Conservation (phyloP, 2,888 invertebrate species). For the Troglohyphantes excavatus region DNA sequence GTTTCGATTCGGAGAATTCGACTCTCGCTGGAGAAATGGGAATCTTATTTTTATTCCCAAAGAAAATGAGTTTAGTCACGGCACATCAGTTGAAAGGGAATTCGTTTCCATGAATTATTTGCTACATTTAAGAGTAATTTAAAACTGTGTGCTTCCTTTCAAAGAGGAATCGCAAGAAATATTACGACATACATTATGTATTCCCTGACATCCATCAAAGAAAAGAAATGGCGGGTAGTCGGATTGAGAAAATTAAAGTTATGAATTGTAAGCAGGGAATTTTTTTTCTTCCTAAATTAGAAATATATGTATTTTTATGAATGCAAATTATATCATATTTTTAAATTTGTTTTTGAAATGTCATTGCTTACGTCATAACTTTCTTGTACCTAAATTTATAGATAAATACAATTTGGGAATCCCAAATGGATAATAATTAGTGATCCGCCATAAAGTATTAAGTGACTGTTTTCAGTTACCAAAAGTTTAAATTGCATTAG, state of each 20-base stretch:
- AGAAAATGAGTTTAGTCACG: constrained; percentile 1
- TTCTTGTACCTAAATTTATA: no score
- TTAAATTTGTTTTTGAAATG: no score
- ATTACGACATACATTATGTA: neutral
- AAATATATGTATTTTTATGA: no score
- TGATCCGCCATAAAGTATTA: no score
- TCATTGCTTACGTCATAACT: no score
- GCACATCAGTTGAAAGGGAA: neutral
- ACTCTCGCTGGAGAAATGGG: neutral
- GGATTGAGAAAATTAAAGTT: constrained; percentile 1
- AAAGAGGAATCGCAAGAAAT: constrained; percentile 3
- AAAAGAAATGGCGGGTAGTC: neutral
- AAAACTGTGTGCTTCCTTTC: constrained; percentile 1
- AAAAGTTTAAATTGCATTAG: no score
- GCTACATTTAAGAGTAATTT: constrained; percentile 9
- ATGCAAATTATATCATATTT: no score
- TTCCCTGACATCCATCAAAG: neutral
- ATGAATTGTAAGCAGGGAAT: neutral
- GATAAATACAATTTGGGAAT: no score
- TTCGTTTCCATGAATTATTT: constrained; percentile 9
- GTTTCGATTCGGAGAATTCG: neutral
- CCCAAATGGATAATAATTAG: no score
- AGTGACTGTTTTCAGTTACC: no score
- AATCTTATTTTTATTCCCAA: neutral
- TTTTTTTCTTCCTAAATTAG: no score